A percentile compares a stretch with the other conserved stretches of the same genome.
phyloP scores from a whole-genome alignment of 2,797 vertebrate species.

The Aldrovandia affinis region DNA sequence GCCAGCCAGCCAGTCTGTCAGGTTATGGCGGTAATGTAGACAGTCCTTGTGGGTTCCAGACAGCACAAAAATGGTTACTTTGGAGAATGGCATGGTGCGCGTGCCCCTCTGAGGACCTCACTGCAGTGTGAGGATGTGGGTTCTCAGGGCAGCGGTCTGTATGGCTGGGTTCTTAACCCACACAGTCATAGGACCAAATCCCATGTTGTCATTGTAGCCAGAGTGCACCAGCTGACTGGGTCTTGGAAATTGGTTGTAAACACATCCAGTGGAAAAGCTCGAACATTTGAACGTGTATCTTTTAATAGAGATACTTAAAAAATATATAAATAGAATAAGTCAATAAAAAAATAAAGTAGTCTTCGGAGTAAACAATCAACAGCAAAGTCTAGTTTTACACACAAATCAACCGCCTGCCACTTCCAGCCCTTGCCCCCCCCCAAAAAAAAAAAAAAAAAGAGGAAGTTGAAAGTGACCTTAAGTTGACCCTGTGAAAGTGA shows the following conservation, averaged over 20 bases:
- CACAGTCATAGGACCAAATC: background rate
- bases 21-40: background rate
- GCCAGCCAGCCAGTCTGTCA: background rate
- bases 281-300: no score
- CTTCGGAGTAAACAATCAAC: background rate
- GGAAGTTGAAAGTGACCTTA: background rate
- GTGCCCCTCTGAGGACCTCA: background rate
- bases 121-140: background rate
- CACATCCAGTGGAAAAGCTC: no score
- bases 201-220: background rate
- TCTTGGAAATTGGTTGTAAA: background rate
- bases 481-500: background rate
- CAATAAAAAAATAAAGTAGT: background rate
- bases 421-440: background rate
- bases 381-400: background rate
- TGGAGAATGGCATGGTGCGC: background rate
- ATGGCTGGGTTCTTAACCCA: slow-evolving; percentile 10
- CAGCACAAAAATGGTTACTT: background rate
- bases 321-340: no score
- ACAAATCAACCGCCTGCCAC: background rate
- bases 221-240: background rate
- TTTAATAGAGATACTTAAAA: no score
- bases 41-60: background rate
- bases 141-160: background rate
- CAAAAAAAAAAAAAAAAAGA: background rate